A percentile compares a stretch with the other conserved stretches of the same genome.
Evolutionary conservation across 1,140 invertebrate species (phyloP).

Genomic region (Cydia fagiglandana): DNA sequence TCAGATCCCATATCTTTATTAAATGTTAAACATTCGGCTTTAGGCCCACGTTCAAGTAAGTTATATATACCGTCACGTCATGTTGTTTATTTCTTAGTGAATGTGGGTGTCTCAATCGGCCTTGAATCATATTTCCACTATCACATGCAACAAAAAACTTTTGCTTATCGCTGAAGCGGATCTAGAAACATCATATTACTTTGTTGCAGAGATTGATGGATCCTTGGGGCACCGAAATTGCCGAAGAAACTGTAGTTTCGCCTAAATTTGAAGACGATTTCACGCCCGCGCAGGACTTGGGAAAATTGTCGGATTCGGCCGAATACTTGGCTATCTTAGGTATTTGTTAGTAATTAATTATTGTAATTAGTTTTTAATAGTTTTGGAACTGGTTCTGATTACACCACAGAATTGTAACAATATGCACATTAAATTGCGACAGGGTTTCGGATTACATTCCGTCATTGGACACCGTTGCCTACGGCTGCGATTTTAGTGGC

Average conservation of each 20-base stretch:
- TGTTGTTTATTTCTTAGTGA: slow-evolving; percentile 4
- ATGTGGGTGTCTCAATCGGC: slow-evolving; percentile 27
- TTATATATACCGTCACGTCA: slow-evolving; percentile 18
- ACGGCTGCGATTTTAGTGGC: slow-evolving; percentile 6
- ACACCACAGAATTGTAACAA: slow-evolving; percentile 11
- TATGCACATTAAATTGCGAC: slow-evolving; percentile 10
- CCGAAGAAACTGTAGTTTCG: slow-evolving; percentile 43
- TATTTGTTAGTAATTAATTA: slow-evolving; percentile 40
- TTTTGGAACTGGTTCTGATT: slow-evolving; percentile 9
- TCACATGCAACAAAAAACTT: not conserved
- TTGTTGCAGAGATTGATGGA: slow-evolving; percentile 67
- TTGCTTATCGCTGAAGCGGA: slow-evolving; percentile 4
- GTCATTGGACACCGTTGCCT: slow-evolving; percentile 9
- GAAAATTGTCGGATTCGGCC: slow-evolving; percentile 65
- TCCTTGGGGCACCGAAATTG: slow-evolving; percentile 68
- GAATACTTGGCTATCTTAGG: slow-evolving; percentile 71
- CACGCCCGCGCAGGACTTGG: slow-evolving; percentile 47
- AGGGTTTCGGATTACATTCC: slow-evolving; percentile 3
- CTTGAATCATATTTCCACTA: not conserved
- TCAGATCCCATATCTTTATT: not conserved
- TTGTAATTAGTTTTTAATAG: not conserved
- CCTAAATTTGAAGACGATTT: slow-evolving; percentile 71
- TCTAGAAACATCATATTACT: slow-evolving; percentile 21
- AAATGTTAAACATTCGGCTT: slow-evolving; percentile 37
- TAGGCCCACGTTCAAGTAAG: slow-evolving; percentile 50